Evolutionary conservation across 2,888 invertebrate species (phyloP).

Genomic region (Dorcus hopei): DNA sequence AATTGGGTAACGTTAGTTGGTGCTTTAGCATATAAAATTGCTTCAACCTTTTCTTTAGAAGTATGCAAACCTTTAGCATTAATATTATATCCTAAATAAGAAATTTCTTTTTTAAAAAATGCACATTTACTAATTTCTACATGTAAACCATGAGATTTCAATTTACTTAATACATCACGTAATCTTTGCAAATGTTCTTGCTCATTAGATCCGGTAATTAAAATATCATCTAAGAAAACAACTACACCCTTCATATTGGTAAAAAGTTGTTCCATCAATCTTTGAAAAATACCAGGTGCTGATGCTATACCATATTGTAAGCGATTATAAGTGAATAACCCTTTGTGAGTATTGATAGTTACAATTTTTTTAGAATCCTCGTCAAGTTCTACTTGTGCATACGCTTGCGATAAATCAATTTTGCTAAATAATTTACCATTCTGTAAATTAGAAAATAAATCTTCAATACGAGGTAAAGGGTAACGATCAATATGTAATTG

Average conservation of each 20-base stretch:
- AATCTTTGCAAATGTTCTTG: not conserved
- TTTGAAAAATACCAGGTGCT: not conserved
- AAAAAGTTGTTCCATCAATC: slow-evolving; percentile 17
- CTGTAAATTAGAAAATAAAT: not conserved
- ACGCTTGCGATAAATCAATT: slow-evolving; percentile 18
- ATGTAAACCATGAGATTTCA: slow-evolving; percentile 16
- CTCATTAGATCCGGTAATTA: slow-evolving; percentile 8
- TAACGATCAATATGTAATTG: no score
- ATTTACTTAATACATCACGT: slow-evolving; percentile 16
- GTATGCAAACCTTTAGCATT: not conserved
- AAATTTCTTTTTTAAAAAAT: not conserved
- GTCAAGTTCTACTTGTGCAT: slow-evolving; percentile 14
- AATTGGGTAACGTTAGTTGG: not conserved
- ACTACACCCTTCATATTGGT: slow-evolving; percentile 8
- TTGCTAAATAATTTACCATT: slow-evolving; percentile 16
- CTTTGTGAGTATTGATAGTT: no score
- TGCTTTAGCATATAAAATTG: not conserved
- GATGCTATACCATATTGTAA: no score
- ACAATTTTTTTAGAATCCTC: no score
- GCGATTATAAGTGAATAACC: no score
- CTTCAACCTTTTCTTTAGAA: not conserved
- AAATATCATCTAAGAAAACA: slow-evolving; percentile 12
- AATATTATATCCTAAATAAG: slow-evolving; percentile 11
- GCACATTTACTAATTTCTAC: slow-evolving; percentile 9
- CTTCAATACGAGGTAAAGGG: no score